Base-by-base conservation (phyloP, 2,888 invertebrate genomes). In the Sthenelais limicola region DNA sequence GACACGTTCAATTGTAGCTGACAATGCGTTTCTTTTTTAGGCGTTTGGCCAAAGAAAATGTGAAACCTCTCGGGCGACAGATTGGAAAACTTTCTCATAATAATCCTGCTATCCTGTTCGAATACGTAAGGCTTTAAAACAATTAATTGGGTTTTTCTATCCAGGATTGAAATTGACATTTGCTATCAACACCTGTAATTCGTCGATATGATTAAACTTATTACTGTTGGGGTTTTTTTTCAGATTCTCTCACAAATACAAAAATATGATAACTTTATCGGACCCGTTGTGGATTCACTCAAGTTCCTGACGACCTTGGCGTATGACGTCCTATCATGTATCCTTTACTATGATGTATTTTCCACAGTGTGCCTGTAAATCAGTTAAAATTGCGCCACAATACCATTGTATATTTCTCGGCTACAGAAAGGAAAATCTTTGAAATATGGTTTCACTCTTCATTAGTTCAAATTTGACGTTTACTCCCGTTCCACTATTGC, bases 51-150 rank as follows among this genome's bases (percentile, higher is more conserved):
- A 99, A 99, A 86, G 99, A 99, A 87, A 99, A 97, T 83, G 96
- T 98, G 5, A 99, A 98, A 88, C 96, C 95, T 0, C 94, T 97
- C 75, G 99, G 99, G 0, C 91, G 99, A 74, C 92, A 94, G 62
- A 94, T 99, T 77, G 99, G 98, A 18, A 99, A 99, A 90, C 90
- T 98, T 38, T 96, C 97, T 32, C 98, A 99, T 87, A 95, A 95
- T 67, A 95, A 97, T 52, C 98, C 99, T 0, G 94, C 95, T 9
- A 94, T 96, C 82, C 91, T 99, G 5, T 98, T 99, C 86, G 98
- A 99, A 89, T 98, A 98, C 87, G 95, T 96, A 81, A 91, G 90
- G 91, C 2, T 43, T 33, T n/a, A 49, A 7, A 43, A 43, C 24
- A 30, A 43, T 18, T 15, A n/a, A n/a, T n/a, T n/a, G n/a, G n/a